Percentiles rank a stretch among this genome's conserved stretches.
Conservation (phyloP, 2,888 invertebrate genomes). For the Troilus luridus region DNA sequence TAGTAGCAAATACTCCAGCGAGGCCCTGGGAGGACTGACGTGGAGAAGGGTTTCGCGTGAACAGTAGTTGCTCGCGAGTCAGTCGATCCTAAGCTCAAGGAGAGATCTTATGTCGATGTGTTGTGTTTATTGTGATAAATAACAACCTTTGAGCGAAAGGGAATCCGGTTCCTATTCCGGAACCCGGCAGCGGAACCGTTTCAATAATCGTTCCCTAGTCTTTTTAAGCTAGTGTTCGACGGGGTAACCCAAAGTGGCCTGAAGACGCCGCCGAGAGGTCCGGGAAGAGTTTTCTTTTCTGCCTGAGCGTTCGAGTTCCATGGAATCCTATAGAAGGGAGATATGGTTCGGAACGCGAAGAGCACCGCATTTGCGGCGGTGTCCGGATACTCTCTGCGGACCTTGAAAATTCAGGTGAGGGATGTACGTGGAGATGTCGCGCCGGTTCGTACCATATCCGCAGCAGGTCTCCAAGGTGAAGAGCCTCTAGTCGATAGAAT, state of each 20-base stretch:
- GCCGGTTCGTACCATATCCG: no score
- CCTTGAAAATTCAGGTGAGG: no score
- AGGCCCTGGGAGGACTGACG: conserved; percentile 74
- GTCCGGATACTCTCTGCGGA: no score
- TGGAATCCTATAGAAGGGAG: conserved; percentile 67
- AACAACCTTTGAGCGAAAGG: conserved; percentile 71
- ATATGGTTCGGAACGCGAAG: no score
- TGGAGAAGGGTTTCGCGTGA: conserved; percentile 77
- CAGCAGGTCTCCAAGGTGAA: conserved; percentile 84
- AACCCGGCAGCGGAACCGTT: conserved; percentile 71
- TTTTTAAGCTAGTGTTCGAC: conserved; percentile 71
- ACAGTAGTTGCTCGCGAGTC: conserved; percentile 75
- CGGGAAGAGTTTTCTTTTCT: conserved; percentile 67
- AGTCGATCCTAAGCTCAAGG: conserved; percentile 74
- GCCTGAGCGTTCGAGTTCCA: conserved; percentile 66
- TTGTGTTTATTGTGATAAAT: no score
- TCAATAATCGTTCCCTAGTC: conserved; percentile 68
- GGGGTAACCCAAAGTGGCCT: conserved; percentile 72
- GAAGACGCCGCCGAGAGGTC: conserved; percentile 73
- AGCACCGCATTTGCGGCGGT: no score
- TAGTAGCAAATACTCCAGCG: conserved; percentile 75
- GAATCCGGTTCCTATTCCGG: conserved; percentile 74
- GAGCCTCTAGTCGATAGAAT: conserved; percentile 78
- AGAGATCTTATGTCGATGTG: no score
- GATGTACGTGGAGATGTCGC: no score